A percentile compares a stretch with the other conserved stretches of the same genome.
Conservation (phyloP, 2,888 invertebrate species). For the Tortrix viridana region DNA sequence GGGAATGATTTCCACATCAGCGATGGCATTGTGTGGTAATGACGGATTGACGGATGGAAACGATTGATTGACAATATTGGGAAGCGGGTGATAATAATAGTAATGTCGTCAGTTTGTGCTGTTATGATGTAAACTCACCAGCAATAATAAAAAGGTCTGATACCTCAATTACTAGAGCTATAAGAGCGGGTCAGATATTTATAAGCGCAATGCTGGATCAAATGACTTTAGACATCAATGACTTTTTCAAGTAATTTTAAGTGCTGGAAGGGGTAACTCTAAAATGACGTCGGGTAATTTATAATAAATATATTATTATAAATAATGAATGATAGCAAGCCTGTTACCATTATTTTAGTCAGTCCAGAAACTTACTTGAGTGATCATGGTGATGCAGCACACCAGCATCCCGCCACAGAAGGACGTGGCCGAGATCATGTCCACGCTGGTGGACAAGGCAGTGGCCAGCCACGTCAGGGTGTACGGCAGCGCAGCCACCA, state of each 20-base stretch:
- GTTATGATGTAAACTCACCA: too few species aligned
- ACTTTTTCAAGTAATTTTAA: too few species aligned
- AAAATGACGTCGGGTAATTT: too few species aligned
- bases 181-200: too few species aligned
- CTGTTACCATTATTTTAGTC: too few species aligned
- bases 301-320: too few species aligned
- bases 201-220: too few species aligned
- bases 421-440: constrained; percentile 90
- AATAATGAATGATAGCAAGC: too few species aligned
- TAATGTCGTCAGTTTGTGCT: constrained; percentile 38
- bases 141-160: too few species aligned
- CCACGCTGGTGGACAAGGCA: constrained; percentile 88
- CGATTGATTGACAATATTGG: constrained; percentile 20
- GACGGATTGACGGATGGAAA: background rate
- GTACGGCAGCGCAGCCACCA: constrained; percentile 88
- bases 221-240: too few species aligned
- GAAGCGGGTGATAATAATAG: background rate
- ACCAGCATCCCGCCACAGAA: constrained; percentile 92
- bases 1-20: constrained; percentile 14
- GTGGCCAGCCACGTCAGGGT: constrained; percentile 92
- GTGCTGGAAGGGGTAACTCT: too few species aligned
- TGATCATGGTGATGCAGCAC: constrained; percentile 89
- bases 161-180: too few species aligned
- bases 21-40: background rate
- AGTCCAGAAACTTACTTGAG: constrained; percentile 77